Conservation (phyloP, 2,888 invertebrate species). For the Thereva nobilitata region DNA sequence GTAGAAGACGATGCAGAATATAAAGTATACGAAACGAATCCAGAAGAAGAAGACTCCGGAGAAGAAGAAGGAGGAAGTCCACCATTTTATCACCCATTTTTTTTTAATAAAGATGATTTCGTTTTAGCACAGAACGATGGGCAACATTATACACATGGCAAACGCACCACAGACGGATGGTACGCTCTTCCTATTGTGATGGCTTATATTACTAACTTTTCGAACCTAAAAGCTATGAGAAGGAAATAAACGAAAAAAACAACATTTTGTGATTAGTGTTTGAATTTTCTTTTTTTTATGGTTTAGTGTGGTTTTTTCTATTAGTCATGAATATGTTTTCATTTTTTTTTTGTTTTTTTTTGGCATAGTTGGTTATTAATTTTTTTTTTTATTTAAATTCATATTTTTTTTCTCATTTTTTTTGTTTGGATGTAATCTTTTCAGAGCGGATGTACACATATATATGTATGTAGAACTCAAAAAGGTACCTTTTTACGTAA, state of each 20-base stretch:
- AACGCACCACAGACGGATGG: conserved; percentile 24
- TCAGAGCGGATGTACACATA: no score
- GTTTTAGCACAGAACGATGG: no score
- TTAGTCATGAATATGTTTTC: conserved; percentile 36
- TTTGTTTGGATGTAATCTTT: no score
- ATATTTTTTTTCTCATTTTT: no score
- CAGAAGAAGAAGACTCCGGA: conserved; percentile 34
- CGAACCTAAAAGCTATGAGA: conserved; percentile 58
- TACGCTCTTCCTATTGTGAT: conserved; percentile 35
- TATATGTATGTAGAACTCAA: no score
- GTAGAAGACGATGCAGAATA: conserved; percentile 36
- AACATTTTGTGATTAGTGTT: conserved; percentile 56
- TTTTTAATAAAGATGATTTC: conserved; percentile 24
- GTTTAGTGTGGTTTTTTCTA: conserved; percentile 42
- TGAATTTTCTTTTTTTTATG: conserved; percentile 37
- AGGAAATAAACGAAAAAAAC: conserved; percentile 58
- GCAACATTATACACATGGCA: conserved; percentile 14
- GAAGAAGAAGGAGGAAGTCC: conserved; percentile 35
- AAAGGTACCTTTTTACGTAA: no score
- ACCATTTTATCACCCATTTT: conserved; percentile 33
- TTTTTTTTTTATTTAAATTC: background rate
- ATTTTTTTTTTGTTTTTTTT: conserved; percentile 36
- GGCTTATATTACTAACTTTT: conserved; percentile 35
- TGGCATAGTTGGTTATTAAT: conserved; percentile 15
- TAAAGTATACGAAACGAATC: conserved; percentile 20